A percentile compares a stretch with the other conserved stretches of the same genome.
Evolutionary conservation across 2,113 vertebrate species (phyloP).

Genomic region (Australoheros scitulus): DNA sequence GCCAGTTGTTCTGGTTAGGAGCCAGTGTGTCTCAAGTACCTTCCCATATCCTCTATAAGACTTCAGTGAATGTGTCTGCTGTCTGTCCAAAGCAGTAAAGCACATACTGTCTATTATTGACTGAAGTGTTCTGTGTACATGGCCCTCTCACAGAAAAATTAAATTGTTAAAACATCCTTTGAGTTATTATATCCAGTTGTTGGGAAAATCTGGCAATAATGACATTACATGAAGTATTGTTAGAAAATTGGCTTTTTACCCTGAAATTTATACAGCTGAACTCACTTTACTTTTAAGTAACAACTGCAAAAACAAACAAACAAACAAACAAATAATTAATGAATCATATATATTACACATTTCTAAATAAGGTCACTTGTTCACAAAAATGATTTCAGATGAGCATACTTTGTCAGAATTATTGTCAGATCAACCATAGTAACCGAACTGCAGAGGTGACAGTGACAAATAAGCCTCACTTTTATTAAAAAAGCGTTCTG

Average conservation of each 20-base stretch:
- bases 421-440: not conserved
- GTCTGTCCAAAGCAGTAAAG: conserved; percentile 33
- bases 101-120: conserved; percentile 2
- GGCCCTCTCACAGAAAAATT: not conserved
- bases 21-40: conserved; percentile 78
- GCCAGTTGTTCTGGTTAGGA: conserved; percentile 80
- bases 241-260: not conserved
- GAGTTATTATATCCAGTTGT: not conserved
- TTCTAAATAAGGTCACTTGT: not conserved
- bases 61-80: conserved; percentile 57
- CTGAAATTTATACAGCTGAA: not conserved
- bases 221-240: not conserved
- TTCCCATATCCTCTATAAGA: conserved; percentile 44
- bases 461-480: conserved; percentile 45
- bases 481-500: conserved; percentile 15
- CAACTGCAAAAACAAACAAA: too few species aligned
- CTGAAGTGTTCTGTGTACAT: not conserved
- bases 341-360: not conserved
- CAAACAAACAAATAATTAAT: not conserved
- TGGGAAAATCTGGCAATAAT: not conserved
- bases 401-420: not conserved
- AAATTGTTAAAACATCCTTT: not conserved
- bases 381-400: not conserved
- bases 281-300: not conserved
- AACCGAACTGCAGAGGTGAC: not conserved